Percentiles rank a stretch among this genome's conserved stretches.
Evolutionary conservation across 1,140 invertebrate genomes (phyloP).

Genomic region (Elysia chlorotica): DNA sequence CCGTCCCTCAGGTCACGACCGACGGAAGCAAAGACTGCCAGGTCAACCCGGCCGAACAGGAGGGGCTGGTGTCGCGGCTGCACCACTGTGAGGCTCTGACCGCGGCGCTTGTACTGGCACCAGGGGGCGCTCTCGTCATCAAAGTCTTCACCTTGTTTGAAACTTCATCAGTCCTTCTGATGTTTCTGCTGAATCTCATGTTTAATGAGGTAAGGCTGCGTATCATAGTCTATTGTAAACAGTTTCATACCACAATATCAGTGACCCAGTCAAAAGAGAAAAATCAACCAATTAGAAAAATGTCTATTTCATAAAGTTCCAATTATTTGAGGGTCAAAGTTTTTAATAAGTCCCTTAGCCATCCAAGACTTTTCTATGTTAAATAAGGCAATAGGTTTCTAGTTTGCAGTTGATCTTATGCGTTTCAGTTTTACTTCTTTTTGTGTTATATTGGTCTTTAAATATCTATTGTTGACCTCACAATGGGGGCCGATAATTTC

Average conservation of each 20-base stretch:
- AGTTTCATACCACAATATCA: neutral
- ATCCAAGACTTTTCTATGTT: neutral
- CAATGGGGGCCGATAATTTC: too few species aligned
- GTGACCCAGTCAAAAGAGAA: neutral
- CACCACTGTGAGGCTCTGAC: slow-evolving; percentile 83
- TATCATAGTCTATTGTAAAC: neutral
- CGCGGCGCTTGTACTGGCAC: slow-evolving; percentile 74
- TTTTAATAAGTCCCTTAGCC: neutral
- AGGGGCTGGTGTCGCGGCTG: slow-evolving; percentile 75
- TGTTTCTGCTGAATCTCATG: slow-evolving; percentile 79
- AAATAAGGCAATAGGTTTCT: neutral
- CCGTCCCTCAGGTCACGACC: slow-evolving; percentile 74
- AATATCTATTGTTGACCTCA: too few species aligned
- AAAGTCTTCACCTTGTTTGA: slow-evolving; percentile 95
- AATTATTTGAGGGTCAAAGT: neutral
- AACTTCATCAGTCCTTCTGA: slow-evolving; percentile 74
- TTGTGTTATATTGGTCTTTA: too few species aligned
- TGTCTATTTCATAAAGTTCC: neutral
- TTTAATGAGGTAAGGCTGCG: slow-evolving; percentile 70
- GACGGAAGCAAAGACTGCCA: slow-evolving; percentile 93
- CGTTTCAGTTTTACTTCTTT: too few species aligned
- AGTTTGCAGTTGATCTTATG: neutral
- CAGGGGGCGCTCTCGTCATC: slow-evolving; percentile 80
- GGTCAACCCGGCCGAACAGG: slow-evolving; percentile 83
- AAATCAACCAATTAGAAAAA: neutral